A percentile compares a stretch with the other conserved stretches of the same genome.
Evolutionary conservation across 1,140 invertebrate species (phyloP).

Genomic region (Venustaconcha ellipsiformis): DNA sequence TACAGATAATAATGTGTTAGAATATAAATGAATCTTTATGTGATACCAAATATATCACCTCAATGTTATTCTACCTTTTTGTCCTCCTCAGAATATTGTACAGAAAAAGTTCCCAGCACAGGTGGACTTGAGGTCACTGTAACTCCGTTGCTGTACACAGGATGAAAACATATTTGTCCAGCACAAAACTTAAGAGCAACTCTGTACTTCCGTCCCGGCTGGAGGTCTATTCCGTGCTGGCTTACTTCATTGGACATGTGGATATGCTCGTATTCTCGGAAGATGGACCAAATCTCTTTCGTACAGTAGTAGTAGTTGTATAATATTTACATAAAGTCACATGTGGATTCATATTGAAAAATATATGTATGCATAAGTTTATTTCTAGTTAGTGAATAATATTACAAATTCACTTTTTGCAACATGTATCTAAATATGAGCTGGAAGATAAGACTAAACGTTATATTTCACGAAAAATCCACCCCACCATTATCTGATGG

Average conservation of each 20-base stretch:
- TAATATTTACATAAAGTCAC: too few species aligned
- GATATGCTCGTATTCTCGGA: conserved; percentile 15
- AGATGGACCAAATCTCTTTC: conserved; percentile 17
- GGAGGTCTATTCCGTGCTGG: conserved; percentile 1
- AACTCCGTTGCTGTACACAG: conserved; percentile 34
- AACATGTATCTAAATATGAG: too few species aligned
- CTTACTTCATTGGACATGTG: conserved; percentile 3
- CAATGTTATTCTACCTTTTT: background rate
- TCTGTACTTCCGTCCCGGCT: conserved; percentile 22
- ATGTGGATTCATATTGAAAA: background rate
- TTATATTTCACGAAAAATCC: too few species aligned
- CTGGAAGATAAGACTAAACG: too few species aligned
- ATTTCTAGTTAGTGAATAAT: too few species aligned
- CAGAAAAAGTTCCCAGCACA: conserved; percentile 3
- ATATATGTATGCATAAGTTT: background rate
- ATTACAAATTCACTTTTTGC: too few species aligned
- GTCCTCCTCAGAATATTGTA: background rate
- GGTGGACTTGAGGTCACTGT: conserved; percentile 20
- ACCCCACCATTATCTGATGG: too few species aligned
- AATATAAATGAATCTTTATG: too few species aligned
- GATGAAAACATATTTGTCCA: conserved; percentile 18
- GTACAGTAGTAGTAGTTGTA: too few species aligned
- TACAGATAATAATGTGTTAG: too few species aligned
- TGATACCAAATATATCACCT: too few species aligned
- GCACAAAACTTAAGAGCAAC: conserved; percentile 28